phyloP scores from a whole-genome alignment of 2,888 invertebrate species.

The Amphimallon solstitiale region DNA sequence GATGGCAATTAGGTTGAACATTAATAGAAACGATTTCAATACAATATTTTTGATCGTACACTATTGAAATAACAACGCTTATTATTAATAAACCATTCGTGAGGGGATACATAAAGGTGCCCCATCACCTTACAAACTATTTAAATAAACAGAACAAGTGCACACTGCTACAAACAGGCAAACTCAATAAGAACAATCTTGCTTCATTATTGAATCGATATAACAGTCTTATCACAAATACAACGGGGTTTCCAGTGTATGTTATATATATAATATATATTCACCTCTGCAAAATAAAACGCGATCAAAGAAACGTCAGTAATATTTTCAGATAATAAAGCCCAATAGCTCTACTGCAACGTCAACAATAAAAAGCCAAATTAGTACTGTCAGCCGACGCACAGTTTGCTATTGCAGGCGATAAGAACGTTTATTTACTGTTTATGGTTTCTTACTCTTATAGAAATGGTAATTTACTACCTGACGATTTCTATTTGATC shows the following conservation, averaged over 20 bases:
- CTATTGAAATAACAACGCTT: background rate
- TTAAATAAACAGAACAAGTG: background rate
- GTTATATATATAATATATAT: background rate
- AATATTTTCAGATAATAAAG: no score
- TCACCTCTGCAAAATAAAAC: background rate
- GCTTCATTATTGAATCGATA: slow-evolving; percentile 19
- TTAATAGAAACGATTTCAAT: no score
- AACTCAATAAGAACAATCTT: slow-evolving; percentile 10
- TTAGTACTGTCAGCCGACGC: no score
- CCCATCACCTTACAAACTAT: background rate
- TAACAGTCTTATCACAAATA: slow-evolving; percentile 32
- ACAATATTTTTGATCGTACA: no score
- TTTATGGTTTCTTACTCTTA: no score
- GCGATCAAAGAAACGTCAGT: background rate
- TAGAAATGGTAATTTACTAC: no score
- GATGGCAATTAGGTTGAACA: no score
- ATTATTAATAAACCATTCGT: background rate
- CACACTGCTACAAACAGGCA: slow-evolving; percentile 11
- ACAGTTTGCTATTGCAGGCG: no score
- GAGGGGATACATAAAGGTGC: background rate
- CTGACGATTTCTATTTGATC: background rate
- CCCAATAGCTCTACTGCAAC: no score
- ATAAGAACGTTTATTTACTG: no score
- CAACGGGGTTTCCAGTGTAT: background rate
- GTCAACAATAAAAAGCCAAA: no score